These are phyloP conservation scores for Stramonita haemastoma DNA, from an alignment of 2,888 invertebrate genomes.

Conservation along the genomic window DNA sequence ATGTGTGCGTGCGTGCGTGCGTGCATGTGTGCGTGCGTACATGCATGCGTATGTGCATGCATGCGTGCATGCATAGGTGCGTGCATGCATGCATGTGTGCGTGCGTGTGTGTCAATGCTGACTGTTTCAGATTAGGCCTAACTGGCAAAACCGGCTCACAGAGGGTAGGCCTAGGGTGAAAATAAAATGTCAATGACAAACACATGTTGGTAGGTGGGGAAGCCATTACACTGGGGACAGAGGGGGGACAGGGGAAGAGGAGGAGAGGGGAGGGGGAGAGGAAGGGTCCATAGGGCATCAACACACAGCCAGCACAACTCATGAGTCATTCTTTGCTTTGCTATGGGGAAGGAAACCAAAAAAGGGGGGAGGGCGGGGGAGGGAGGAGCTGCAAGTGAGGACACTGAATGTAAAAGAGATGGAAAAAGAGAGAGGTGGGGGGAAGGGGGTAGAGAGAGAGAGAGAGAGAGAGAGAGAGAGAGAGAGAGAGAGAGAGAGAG, in stretches of 20 bases:
- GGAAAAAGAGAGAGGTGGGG: too few species aligned
- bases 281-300: not conserved
- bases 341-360: too few species aligned
- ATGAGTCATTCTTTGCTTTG: too few species aligned
- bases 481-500: slow-evolving; percentile 21
- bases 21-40: slow-evolving; percentile 6
- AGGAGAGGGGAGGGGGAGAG: too few species aligned
- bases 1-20: not conserved
- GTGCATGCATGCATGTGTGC: not conserved
- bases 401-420: too few species aligned
- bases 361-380: too few species aligned
- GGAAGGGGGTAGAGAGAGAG: not conserved
- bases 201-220: not conserved
- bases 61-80: not conserved
- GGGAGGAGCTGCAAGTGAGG: too few species aligned
- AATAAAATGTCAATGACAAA: too few species aligned
- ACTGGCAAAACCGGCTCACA: too few species aligned
- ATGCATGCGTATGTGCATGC: not conserved
- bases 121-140: too few species aligned
- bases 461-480: not conserved
- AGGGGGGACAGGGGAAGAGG: not conserved
- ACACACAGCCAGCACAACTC: too few species aligned
- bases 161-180: too few species aligned
- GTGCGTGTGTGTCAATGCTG: not conserved
- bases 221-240: not conserved